Percentiles rank a stretch among this genome's conserved stretches.
These are phyloP conservation scores for Oncorhynchus keta DNA, from an alignment of 2,113 vertebrate species.

Conservation along the genomic window DNA sequence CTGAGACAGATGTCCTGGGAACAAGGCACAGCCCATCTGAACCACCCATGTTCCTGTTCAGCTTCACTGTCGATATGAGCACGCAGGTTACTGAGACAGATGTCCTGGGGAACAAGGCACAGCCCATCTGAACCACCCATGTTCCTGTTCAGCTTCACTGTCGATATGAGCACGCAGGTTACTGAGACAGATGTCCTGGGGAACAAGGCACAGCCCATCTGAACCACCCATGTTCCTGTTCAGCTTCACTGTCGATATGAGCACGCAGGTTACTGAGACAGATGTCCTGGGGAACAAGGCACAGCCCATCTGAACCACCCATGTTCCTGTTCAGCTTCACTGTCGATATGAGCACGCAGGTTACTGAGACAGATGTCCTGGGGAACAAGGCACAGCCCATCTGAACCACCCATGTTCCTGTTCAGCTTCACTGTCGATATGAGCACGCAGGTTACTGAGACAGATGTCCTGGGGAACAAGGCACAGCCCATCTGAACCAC, in stretches of 20 bases:
- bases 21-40: too few species aligned
- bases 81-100: neutral
- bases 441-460: neutral
- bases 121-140: neutral
- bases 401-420: neutral
- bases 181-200: neutral
- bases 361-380: neutral
- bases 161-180: neutral
- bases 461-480: neutral
- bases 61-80: neutral
- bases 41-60: too few species aligned
- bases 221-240: too few species aligned
- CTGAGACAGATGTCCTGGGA: too few species aligned
- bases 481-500: neutral
- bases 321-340: too few species aligned
- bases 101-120: neutral
- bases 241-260: too few species aligned
- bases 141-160: neutral
- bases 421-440: neutral
- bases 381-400: neutral
- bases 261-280: too few species aligned
- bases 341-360: neutral
- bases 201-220: neutral
- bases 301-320: too few species aligned
- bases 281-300: too few species aligned